Conservation (phyloP, 2,888 invertebrate species). For the Nasonovia ribisnigri region DNA sequence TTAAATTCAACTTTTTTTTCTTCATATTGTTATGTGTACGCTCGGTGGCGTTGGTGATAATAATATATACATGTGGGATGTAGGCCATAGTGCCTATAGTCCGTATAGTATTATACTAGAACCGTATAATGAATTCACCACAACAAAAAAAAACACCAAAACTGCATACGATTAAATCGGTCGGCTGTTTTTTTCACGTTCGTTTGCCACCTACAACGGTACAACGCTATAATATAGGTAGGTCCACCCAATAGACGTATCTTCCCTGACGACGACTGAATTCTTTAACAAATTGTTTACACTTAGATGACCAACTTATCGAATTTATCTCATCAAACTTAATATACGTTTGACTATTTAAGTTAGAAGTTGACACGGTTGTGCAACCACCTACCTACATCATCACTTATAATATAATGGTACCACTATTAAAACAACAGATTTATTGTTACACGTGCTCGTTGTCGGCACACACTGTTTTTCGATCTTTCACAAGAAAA, state of each 20-base stretch:
- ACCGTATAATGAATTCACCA: background rate
- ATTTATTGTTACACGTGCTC: background rate
- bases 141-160: background rate
- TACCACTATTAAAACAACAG: background rate
- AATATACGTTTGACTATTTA: background rate
- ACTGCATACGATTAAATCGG: background rate
- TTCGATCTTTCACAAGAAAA: background rate
- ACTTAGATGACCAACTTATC: background rate
- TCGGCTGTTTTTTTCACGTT: background rate
- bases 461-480: background rate
- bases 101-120: background rate
- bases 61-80: background rate
- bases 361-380: background rate
- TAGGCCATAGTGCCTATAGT: background rate
- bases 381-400: background rate
- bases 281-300: background rate
- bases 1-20: background rate
- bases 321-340: background rate
- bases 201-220: background rate
- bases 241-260: background rate
- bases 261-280: background rate
- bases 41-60: background rate
- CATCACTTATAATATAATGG: background rate
- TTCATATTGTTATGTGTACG: background rate
- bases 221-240: background rate